Base-by-base conservation (phyloP, 2,797 vertebrate species). In the Clarias pachynema region DNA sequence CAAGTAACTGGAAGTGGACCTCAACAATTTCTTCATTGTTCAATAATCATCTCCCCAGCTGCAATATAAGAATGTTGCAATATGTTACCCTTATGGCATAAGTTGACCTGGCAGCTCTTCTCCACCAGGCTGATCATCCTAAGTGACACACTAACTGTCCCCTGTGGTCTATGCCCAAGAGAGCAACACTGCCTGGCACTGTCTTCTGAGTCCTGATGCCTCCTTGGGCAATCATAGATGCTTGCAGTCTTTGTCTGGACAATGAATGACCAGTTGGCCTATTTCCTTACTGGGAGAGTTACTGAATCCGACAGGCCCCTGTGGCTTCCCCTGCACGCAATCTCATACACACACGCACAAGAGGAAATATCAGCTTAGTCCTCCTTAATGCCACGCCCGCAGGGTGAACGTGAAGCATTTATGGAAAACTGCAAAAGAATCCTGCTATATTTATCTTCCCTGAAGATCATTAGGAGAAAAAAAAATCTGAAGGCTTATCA, bases 81-180 rank as follows among this genome's bases (percentile, higher is more conserved):
- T 92, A 90, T 91, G 89, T 92, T 92, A 91, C 93, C 90, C 86
- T 89, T 31, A 62, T 89, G 91, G 91, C 84, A 90, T 94, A 85
- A 91, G 88, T 85, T 89, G 93, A 94, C 92, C 91, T 95, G 93
- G 94, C 92, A 93, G 91, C 89, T 60, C 89, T 94, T 92, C 89
- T 91, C 89, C 87, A 90, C 86, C 92, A 93, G 93, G 94, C 94
- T 95, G 94, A 94, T 95, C 93, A 95, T 95, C 89, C 81, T 92
- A 95, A 94, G 94, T 95, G 94, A 95, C 94, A 95, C 84, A 88
- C 68, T 89, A 93, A 92, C 92, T 93, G 93, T 95, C 93, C 93
- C 93, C 91, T 53, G 79, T 89, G 92, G 93, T 91, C 91, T 91
- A 92, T 89, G 93, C 92, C 93, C 93, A 94, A 94, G 93, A 93